Conservation (phyloP, 2,797 vertebrate species). For the Chromobotia macracanthus region DNA sequence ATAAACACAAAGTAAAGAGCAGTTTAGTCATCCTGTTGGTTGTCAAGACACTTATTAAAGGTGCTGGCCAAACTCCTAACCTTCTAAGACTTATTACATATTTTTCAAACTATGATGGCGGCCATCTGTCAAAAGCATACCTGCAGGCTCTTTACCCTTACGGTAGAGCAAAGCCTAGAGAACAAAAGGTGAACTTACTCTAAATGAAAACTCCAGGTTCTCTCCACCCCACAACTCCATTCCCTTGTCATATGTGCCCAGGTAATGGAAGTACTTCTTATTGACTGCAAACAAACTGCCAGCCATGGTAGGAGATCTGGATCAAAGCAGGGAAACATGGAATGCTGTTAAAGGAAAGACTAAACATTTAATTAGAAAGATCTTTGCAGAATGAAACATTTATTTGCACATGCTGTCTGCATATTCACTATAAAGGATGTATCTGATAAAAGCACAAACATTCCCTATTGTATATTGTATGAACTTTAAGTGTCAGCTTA, state of each 20-base stretch:
- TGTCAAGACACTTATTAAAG: neutral
- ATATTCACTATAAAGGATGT: no score
- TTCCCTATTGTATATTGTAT: neutral
- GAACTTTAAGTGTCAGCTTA: neutral
- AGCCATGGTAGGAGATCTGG: conserved; percentile 93
- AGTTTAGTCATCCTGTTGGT: conserved; percentile 24
- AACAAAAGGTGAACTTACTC: conserved; percentile 75
- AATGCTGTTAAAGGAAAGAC: no score
- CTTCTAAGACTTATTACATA: neutral
- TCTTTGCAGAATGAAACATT: no score
- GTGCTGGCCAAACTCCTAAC: no score
- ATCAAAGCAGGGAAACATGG: neutral
- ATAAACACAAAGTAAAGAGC: conserved; percentile 21
- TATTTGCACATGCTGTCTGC: neutral
- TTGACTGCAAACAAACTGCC: conserved; percentile 93
- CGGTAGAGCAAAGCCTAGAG: neutral
- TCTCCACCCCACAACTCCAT: conserved; percentile 99
- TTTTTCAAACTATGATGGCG: neutral
- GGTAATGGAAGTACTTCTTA: conserved; percentile 92
- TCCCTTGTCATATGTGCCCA: conserved; percentile 97
- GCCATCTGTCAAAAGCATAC: conserved; percentile 7
- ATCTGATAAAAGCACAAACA: no score
- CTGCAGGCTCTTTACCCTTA: neutral
- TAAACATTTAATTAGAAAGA: no score
- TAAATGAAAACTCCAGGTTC: conserved; percentile 98